These are phyloP conservation scores for Rhinichthys osculus DNA, from an alignment of 2,797 vertebrate genomes.

Conservation along the genomic window DNA sequence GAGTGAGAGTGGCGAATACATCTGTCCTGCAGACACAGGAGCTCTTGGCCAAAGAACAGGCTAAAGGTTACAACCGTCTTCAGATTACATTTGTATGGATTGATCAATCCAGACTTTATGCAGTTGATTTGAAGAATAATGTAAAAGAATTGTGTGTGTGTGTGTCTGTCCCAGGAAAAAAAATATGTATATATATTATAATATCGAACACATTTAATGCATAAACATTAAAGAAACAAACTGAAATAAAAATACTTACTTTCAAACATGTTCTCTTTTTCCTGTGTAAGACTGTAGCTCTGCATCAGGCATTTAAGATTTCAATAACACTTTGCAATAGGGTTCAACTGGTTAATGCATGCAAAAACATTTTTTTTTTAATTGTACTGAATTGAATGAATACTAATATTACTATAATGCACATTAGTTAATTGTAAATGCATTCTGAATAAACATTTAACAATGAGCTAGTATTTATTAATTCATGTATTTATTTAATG, in stretches of 20 bases:
- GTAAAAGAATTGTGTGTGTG: no score
- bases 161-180: no score
- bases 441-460: background rate
- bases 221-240: background rate
- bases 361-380: background rate
- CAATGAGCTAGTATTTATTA: background rate
- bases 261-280: background rate
- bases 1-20: slow-evolving; percentile 24
- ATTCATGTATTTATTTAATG: no score
- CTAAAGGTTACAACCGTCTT: background rate
- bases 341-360: background rate
- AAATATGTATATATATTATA: no score
- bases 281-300: background rate
- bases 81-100: background rate
- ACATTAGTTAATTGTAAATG: background rate
- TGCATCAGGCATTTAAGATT: background rate
- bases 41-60: background rate
- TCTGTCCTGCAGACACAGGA: slow-evolving; percentile 7
- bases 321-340: background rate
- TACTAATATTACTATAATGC: no score
- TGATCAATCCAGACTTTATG: background rate
- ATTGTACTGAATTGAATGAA: no score
- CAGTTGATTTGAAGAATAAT: no score
- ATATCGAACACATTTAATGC: background rate
- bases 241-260: background rate